Evolutionary conservation across 2,113 vertebrate species (phyloP), one percentile per base, ranked within the genome.

Genomic region (Passer domesticus): DNA sequence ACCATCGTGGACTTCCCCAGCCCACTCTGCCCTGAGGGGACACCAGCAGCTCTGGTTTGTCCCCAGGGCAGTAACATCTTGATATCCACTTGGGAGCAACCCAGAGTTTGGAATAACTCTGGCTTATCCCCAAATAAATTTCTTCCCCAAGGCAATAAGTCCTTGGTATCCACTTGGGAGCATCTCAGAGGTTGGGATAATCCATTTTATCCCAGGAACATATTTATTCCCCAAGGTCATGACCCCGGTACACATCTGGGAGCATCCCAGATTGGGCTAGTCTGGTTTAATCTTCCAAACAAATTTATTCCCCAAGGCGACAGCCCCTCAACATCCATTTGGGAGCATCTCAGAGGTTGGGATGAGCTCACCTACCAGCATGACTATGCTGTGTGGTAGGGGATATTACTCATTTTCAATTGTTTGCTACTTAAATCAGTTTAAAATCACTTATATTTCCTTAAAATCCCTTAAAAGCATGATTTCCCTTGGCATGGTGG

Each of bases 1-100:
- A 99, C 98, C 96, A 99, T 98, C 0, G 99, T 99, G 2, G 99
- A 99, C 90, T 99, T 99, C n/a, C 99, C 99, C 93, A 99, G 96
- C 72, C 99, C 99, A 1, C 99, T 99, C 97, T 99, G 99, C 97
- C 99, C 99, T 99, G 97, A 2, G 76, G 55, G 30, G 22, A 56
- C 10, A 25, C 6, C 9, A 0, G 35, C n/a, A 87, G 24, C 55
- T 81, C 90, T 3, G 1, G 24, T 74, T 94, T 49, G 21, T 44
- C 16, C 47, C 23, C n/a, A n/a, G 33, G 6, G 20, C 10, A 5
- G 14, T 13, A 39, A 58, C 28, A 31, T 9, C 49, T 47, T 0
- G 1, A 27, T 5, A 60, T 2, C 76, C 46, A 11, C 20, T 23
- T 41, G 28, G 27, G 39, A 73, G 21, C n/a, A 35, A 2, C 37